phyloP scores from a whole-genome alignment of 2,888 invertebrate species.

The Ashinkailepas kermadecensis region DNA sequence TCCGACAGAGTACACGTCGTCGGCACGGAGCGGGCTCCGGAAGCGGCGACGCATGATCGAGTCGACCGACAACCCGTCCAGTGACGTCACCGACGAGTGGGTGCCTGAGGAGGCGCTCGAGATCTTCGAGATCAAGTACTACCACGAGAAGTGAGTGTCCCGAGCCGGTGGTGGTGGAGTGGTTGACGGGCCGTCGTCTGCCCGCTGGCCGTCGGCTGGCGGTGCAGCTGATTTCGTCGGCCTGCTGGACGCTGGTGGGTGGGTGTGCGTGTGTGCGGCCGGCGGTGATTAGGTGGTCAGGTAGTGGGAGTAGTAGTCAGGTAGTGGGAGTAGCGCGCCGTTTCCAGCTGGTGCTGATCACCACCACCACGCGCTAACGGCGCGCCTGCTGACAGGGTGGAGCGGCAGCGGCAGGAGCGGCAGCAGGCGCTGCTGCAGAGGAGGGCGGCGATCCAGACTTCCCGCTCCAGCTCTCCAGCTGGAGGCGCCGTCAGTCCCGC shows the following conservation, averaged over 20 bases:
- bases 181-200: too few species aligned
- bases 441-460: neutral
- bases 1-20: conserved; percentile 76
- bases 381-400: neutral
- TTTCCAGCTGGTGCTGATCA: neutral
- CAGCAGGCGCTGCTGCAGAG: neutral
- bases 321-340: neutral
- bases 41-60: conserved; percentile 81
- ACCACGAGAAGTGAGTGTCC: conserved; percentile 6
- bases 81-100: conserved; percentile 92
- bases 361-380: too few species aligned
- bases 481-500: neutral
- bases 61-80: conserved; percentile 87
- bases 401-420: conserved; percentile 10
- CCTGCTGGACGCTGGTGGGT: too few species aligned
- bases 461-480: neutral
- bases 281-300: neutral
- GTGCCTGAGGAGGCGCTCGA: conserved; percentile 92
- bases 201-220: too few species aligned
- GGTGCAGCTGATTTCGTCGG: too few species aligned
- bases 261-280: too few species aligned
- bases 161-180: too few species aligned
- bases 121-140: conserved; percentile 91
- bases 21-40: conserved; percentile 75
- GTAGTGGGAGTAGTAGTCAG: neutral